Evolutionary conservation across 2,113 vertebrate species (phyloP).

Genomic region (Xenotilapia flavipinnis): DNA sequence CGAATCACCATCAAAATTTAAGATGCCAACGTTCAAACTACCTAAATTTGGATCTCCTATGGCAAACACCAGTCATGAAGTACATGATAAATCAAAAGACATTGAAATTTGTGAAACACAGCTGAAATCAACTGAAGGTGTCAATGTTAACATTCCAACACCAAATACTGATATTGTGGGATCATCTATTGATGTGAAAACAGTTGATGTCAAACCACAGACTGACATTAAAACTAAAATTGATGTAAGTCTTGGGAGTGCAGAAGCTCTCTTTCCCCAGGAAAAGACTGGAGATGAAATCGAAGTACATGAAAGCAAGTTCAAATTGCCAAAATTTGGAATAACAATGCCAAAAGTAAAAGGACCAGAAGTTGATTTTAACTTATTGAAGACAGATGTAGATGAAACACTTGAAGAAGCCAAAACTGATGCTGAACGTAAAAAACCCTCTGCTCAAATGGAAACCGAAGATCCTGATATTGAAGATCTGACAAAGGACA

Average conservation of each 20-base stretch:
- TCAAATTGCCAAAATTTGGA: slow-evolving; percentile 29
- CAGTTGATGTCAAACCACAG: not conserved
- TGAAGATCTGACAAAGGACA: not conserved
- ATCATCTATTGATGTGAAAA: not conserved
- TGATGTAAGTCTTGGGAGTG: not conserved
- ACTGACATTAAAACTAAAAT: not conserved
- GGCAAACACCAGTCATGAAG: not conserved
- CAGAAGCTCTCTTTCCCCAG: not conserved
- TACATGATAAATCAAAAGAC: not conserved
- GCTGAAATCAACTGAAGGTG: not conserved
- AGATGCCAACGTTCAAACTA: slow-evolving; percentile 38
- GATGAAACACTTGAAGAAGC: not conserved
- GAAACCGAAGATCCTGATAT: not conserved
- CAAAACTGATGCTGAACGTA: not conserved
- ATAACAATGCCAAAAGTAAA: not conserved
- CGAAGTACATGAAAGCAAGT: not conserved
- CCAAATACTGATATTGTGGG: not conserved
- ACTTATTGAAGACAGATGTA: not conserved
- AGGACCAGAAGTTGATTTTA: not conserved
- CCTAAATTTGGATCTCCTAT: slow-evolving; percentile 32
- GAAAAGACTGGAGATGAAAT: not conserved
- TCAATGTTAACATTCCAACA: not conserved
- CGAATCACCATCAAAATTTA: slow-evolving; percentile 32
- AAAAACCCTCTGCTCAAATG: not conserved
- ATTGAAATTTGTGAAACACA: not conserved